Base-by-base conservation (phyloP, 2,888 invertebrate species). In the Bembecia ichneumoniformis region DNA sequence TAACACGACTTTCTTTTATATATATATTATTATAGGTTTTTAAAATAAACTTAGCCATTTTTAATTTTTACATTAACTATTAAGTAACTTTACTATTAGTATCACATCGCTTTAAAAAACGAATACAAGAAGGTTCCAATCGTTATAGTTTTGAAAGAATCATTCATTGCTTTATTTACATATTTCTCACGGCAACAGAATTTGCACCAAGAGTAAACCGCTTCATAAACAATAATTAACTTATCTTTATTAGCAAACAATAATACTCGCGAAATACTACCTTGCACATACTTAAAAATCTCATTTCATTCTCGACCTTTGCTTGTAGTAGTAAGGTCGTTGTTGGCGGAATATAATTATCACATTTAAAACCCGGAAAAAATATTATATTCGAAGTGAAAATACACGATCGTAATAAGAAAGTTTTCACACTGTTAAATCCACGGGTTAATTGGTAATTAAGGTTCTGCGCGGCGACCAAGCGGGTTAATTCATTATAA, bases 381-480 rank as follows among this genome's bases (percentile, higher is more conserved):
- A 40, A 28, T 9, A 28, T 28, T 40, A 11, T 13, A 3, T n/a
- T 28, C n/a, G 17, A 46, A 46, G 35, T 28, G 14, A 47, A 47
- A 47, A 35, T 17, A 47, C 14, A 16, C 13, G 14, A 13, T 20
- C 35, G 47, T 35, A 46, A 47, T 47, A 47, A 47, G n/a, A 35
- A 17, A 47, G 40, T n/a, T 40, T 40, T 40, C 40, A 14, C n/a
- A 40, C 13, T 13, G 14, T 40, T 40, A 40, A 40, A n/a, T 40
- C 48, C 55, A 50, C 51, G 52, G 52, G 54, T 56, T 64, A 64
- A 64, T 67, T 58, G 53, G 53, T 64, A 61, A 66, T 64, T 63
- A 66, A 55, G 55, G 58, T 56, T 54, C 55, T 55, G 54, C 51
- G 50, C 52, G 52, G 49, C 49, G 52, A 50, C 35, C 49, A 53